Base-by-base conservation (phyloP, 2,797 vertebrate species). In the Eutrigla gurnardus region DNA sequence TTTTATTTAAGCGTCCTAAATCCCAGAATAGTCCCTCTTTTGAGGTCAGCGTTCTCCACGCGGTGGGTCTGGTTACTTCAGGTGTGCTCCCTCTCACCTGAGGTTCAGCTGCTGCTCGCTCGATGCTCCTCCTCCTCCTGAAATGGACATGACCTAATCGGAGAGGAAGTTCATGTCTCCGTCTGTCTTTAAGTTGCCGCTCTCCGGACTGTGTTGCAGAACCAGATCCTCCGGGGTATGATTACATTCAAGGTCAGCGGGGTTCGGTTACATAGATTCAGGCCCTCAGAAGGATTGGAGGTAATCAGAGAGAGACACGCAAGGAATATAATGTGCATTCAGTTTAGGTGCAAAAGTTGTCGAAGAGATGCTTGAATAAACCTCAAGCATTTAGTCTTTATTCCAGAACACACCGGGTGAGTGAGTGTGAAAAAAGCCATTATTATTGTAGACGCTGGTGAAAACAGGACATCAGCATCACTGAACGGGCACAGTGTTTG, bases 221-320 rank as follows among this genome's bases (percentile, higher is more conserved):
- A 93, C 55, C 12, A 89, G 90, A 94, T 88, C 85, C 65, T 71
- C 66, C 39, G 67, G 80, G 82, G 78, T 93, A 81, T 77, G 65
- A 82, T 92, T 94, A 90, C 92, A 65, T 73, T 74, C 83, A 85
- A 73, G 64, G 75, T 71, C 60, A 60, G 32, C 32, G 5, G 70
- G 36, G 45, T 89, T 80, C 73, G 43, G 67, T 89, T 91, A 80
- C 86, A 3, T 17, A 39, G 40, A 69, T 60, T 69, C 61, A 67
- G 47, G 37, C 52, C 36, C 32, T 65, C 32, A 17, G 36, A 68
- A 42, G 47, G 42, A 77, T 45, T 75, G 60, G 63, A 70, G 18
- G 33, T 14, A 60, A 57, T 45, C 54, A 62, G 18, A 62, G 18
- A 60, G 32, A 18, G 13, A 62, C 12, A 49, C 18, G 32, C 13